Evolutionary conservation across 2,888 invertebrate genomes (phyloP).

Genomic region (Erebia aethiops): DNA sequence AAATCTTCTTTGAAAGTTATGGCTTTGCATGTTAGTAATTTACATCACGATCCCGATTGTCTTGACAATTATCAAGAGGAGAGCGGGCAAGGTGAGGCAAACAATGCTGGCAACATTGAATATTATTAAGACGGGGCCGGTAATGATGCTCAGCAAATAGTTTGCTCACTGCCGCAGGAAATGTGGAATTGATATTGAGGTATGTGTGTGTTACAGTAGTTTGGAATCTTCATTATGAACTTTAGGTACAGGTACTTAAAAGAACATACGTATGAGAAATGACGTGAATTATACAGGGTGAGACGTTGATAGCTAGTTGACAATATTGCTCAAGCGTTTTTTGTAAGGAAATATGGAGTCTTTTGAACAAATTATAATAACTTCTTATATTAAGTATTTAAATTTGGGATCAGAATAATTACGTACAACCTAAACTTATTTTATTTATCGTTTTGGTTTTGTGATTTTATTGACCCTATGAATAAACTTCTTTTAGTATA

Average conservation of each 20-base stretch:
- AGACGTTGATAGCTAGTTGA: background rate
- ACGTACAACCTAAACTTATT: too few relatives aligned
- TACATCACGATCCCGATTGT: slow-evolving; percentile 15
- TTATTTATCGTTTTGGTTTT: too few relatives aligned
- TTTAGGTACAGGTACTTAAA: too few relatives aligned
- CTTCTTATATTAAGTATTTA: too few relatives aligned
- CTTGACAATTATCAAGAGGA: background rate
- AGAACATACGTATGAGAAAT: too few relatives aligned
- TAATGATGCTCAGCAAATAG: slow-evolving; percentile 29
- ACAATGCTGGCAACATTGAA: slow-evolving; percentile 36
- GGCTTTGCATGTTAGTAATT: background rate
- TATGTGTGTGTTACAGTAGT: background rate
- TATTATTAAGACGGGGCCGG: slow-evolving; percentile 38
- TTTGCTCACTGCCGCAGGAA: slow-evolving; percentile 22
- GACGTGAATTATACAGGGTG: too few relatives aligned
- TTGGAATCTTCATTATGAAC: slow-evolving; percentile 22
- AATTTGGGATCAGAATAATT: too few relatives aligned
- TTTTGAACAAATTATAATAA: too few relatives aligned
- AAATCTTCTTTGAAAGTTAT: too few relatives aligned
- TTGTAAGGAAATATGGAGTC: too few relatives aligned
- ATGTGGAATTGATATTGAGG: slow-evolving; percentile 14
- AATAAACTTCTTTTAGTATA: too few relatives aligned
- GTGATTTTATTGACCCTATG: too few relatives aligned
- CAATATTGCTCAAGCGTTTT: background rate
- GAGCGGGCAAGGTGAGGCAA: slow-evolving; percentile 33